Percentiles rank a stretch among this genome's conserved stretches.
Conservation (phyloP, 1,140 invertebrate genomes). For the Thaumetopoea pityocampa region DNA sequence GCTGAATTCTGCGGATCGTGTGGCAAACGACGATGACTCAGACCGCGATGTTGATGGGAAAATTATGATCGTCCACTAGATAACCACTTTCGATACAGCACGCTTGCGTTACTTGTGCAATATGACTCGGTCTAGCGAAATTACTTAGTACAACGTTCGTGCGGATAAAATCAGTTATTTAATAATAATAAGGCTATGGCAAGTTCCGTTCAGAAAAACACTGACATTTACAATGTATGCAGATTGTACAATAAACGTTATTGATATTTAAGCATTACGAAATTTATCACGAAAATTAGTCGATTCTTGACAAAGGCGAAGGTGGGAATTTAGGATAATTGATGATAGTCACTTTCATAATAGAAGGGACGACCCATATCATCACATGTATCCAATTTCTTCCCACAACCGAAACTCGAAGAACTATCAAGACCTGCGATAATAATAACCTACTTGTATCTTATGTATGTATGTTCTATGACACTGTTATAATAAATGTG, state of each 20-base stretch:
- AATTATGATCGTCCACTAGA: conserved; percentile 52
- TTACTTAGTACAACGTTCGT: conserved; percentile 20
- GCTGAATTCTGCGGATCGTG: conserved; percentile 49
- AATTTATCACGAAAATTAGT: no score
- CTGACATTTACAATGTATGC: neutral
- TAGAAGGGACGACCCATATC: conserved; percentile 28
- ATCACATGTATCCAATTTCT: conserved; percentile 31
- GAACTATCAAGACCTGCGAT: conserved; percentile 17
- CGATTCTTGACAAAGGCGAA: neutral
- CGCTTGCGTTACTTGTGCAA: conserved; percentile 31
- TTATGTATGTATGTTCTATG: conserved; percentile 5
- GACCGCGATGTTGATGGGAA: conserved; percentile 38
- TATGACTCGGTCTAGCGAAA: conserved; percentile 21
- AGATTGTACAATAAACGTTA: no score
- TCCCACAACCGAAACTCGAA: conserved; percentile 17
- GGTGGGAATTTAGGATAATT: conserved; percentile 4
- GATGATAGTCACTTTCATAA: conserved; percentile 9
- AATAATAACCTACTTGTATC: conserved; percentile 12
- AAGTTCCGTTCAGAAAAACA: conserved; percentile 4
- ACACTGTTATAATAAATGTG: conserved; percentile 30
- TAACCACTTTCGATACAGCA: conserved; percentile 37
- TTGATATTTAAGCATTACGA: no score
- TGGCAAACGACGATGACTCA: conserved; percentile 51
- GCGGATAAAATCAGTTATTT: conserved; percentile 12
- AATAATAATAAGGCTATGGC: conserved; percentile 10